Base-by-base conservation (phyloP, 2,797 vertebrate genomes). In the Anguilla pacifica region DNA sequence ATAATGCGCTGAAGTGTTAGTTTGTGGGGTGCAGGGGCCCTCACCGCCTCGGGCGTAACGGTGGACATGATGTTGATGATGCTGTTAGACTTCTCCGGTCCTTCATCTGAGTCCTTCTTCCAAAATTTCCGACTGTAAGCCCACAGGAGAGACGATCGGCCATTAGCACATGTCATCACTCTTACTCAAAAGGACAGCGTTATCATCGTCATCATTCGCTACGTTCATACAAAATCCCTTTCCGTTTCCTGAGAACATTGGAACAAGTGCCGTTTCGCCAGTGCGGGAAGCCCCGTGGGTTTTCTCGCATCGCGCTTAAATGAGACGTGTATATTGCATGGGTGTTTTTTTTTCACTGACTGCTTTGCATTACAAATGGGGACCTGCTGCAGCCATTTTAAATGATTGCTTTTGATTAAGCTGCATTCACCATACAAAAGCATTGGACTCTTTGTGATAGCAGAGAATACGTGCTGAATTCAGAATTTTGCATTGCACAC, bases 61-160 rank as follows among this genome's bases (percentile, higher is more conserved):
- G 95, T 96, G 88, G 95, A 96, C 87, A 96, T 92, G 88, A 97
- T 96, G 87, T 97, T 97, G 92, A 97, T 96, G 94, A 97, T 97
- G 91, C 96, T 97, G 91, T 96, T 97, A 35, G 96, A 97, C 92
- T 96, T 97, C 91, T 96, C 96, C 86, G 96, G 96, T 83, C 96
- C 96, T 88, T 96, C 96, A 86, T 97, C 95, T 17, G 96, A 96
- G 89, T 95, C 91, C 11, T 95, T 96, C 91, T 95, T 96, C 86
- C 96, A 96, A 93, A 97, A 96, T 85, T 96, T 92, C 6, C 95
- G 95, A 84, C 96, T 96, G 94, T 96, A n/a, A 96, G 92, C 85
- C 87, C 83, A 15, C 19, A 81, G 77, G 17, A 35, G 19, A 81
- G 43, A 46, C 43, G 22, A 87, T 28, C 86, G 10, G 43, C 17